A percentile compares a stretch with the other conserved stretches of the same genome.
phyloP scores from a whole-genome alignment of 1,140 invertebrate species.

The Lepidotrigona ventralis region DNA sequence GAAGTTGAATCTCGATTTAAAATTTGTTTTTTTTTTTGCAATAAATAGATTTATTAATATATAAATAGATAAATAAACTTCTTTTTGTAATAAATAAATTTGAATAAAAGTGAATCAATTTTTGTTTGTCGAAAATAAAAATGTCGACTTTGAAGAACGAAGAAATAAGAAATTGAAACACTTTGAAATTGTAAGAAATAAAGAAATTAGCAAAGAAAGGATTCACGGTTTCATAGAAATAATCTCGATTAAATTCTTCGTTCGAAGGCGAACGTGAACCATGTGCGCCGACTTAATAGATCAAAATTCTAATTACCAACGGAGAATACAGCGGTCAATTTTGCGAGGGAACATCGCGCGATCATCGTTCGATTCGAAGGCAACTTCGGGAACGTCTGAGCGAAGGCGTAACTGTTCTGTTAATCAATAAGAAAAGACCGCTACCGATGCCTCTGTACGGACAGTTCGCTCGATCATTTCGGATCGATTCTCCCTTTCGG shows the following conservation, averaged over 20 bases:
- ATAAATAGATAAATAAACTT: too few relatives aligned
- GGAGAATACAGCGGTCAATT: background rate
- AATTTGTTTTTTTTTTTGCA: too few relatives aligned
- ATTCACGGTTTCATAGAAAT: background rate
- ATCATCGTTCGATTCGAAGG: slow-evolving; percentile 42
- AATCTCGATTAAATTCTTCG: background rate
- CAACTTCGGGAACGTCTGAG: background rate
- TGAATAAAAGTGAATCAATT: too few relatives aligned
- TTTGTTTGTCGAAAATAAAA: too few relatives aligned
- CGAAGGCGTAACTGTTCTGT: slow-evolving; percentile 49
- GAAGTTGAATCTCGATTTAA: too few relatives aligned
- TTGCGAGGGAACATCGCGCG: background rate
- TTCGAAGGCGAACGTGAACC: background rate
- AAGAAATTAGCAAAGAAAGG: too few relatives aligned
- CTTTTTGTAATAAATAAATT: too few relatives aligned
- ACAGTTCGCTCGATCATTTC: slow-evolving; percentile 53
- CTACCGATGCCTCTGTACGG: slow-evolving; percentile 67
- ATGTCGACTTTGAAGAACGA: too few relatives aligned
- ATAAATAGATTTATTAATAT: too few relatives aligned
- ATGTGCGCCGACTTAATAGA: background rate
- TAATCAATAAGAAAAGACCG: slow-evolving; percentile 60
- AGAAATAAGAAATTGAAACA: too few relatives aligned
- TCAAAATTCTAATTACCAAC: background rate
- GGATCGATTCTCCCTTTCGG: slow-evolving; percentile 65
- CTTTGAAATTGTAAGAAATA: too few relatives aligned